Evolutionary conservation across 1,140 invertebrate species (phyloP), one percentile per base, ranked within the genome.

Genomic region (Belonocnema kinseyi): DNA sequence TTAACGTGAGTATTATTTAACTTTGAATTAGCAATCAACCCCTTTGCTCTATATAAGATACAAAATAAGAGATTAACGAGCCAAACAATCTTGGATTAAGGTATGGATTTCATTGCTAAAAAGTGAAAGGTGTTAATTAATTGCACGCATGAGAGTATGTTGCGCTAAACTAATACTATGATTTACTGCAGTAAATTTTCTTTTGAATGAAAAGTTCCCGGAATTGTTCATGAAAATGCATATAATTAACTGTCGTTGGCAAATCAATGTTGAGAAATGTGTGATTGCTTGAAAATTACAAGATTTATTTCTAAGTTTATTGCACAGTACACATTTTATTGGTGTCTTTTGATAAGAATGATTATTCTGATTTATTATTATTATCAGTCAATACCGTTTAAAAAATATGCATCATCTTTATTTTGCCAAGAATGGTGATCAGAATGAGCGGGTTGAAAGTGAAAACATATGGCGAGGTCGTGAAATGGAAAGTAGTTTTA

Each of bases 1-100:
- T 80, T 88, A 78, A 80, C 85, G 87, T 88, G 77, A 88, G 87
- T 88, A 86, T 21, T 56, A 73, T 74, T 78, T 53, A 66, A 50
- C 51, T 76, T 78, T 77, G 0, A 4, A 50, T 72, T 72, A 52
- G 40, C 4, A 26, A n/a, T 66, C 10, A 13, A 19, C 71, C 13
- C 56, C 33, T 72, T 79, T 77, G 51, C 73, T 75, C n/a, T 17
- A 72, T 10, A 26, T 13, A 66, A 66, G 26, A 40, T 16, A 66
- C 13, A n/a, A 40, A 40, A 66, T 66, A 66, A 46, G 26, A 14
- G 58, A 16, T 66, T 40, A 66, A 16, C 61, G 61, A 33, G 40
- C 40, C 26, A 66, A 66, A 71, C 16, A 40, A 16, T 50, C 52
- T 79, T 72, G n/a, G 53, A 17, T 40, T 51, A 52, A 52, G 21